Evolutionary conservation across 2,888 invertebrate genomes (phyloP).

Genomic region (Eilema sororculum): DNA sequence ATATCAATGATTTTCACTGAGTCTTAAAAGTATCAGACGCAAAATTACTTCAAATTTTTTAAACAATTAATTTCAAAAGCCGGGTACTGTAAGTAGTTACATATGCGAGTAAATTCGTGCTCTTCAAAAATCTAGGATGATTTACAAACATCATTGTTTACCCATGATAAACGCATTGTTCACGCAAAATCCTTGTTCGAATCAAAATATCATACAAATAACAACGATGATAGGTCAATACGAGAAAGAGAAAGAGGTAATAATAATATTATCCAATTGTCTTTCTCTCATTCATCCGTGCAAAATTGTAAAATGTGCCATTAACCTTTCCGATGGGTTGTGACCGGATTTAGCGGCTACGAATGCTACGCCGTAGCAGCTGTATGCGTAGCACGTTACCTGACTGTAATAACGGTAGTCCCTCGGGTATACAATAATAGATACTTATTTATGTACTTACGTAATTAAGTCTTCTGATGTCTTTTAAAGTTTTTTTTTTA

Average conservation of each 20-base stretch:
- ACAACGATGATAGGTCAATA: too few relatives aligned
- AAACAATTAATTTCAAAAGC: too few relatives aligned
- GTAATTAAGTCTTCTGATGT: background rate
- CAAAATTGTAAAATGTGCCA: constrained; percentile 35
- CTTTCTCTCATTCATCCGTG: constrained; percentile 13
- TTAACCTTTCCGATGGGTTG: constrained; percentile 41
- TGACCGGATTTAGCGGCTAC: constrained; percentile 32
- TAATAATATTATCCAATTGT: constrained; percentile 9
- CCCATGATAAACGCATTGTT: too few relatives aligned
- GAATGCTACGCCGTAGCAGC: constrained; percentile 28
- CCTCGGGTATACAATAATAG: background rate
- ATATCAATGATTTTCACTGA: too few relatives aligned
- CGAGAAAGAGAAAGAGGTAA: background rate
- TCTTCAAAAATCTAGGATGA: too few relatives aligned
- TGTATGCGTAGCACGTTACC: constrained; percentile 35
- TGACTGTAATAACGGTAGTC: constrained; percentile 29
- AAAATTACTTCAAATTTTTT: too few relatives aligned
- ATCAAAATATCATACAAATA: background rate
- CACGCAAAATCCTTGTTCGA: too few relatives aligned
- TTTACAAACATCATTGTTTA: too few relatives aligned
- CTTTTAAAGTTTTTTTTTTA: background rate
- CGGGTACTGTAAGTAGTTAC: too few relatives aligned
- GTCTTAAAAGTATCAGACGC: too few relatives aligned
- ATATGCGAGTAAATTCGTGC: too few relatives aligned
- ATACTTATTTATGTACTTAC: background rate